These are phyloP conservation scores for Danio aesculapii DNA, from an alignment of 2,797 vertebrate genomes.

Conservation along the genomic window DNA sequence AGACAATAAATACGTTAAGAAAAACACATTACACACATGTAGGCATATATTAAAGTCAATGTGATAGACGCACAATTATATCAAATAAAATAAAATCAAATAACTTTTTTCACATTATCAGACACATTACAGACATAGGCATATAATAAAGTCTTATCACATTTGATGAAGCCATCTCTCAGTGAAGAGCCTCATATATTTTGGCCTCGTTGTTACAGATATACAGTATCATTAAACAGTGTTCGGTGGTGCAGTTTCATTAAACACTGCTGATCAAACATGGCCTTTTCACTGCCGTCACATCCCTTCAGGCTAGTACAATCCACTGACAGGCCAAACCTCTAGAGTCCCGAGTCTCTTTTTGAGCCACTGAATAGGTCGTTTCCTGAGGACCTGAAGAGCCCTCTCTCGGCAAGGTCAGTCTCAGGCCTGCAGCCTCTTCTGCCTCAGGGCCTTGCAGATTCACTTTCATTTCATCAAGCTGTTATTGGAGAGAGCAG, in stretches of 20 bases:
- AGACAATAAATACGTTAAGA: no score
- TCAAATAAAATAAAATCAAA: no score
- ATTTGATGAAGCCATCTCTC: no score
- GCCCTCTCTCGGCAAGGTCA: constrained; percentile 41
- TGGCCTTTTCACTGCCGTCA: constrained; percentile 26
- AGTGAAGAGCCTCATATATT: no score
- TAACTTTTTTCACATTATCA: no score
- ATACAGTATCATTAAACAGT: constrained; percentile 24
- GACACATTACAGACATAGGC: no score
- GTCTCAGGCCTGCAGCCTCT: constrained; percentile 4
- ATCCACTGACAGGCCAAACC: constrained; percentile 20
- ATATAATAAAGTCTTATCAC: no score
- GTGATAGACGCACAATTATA: no score
- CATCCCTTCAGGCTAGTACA: constrained; percentile 37
- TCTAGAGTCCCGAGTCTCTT: background rate
- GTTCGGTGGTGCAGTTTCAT: background rate
- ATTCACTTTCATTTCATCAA: constrained; percentile 43
- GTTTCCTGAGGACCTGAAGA: constrained; percentile 6
- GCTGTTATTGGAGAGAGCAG: constrained; percentile 23
- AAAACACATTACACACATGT: no score
- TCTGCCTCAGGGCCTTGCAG: constrained; percentile 30
- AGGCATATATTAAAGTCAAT: no score
- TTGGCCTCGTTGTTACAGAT: constrained; percentile 24
- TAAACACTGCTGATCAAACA: constrained; percentile 19
- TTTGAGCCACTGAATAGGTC: constrained; percentile 2